A percentile compares a stretch with the other conserved stretches of the same genome.
Evolutionary conservation across 2,113 vertebrate species (phyloP).

Genomic region (Ciconia maguari): DNA sequence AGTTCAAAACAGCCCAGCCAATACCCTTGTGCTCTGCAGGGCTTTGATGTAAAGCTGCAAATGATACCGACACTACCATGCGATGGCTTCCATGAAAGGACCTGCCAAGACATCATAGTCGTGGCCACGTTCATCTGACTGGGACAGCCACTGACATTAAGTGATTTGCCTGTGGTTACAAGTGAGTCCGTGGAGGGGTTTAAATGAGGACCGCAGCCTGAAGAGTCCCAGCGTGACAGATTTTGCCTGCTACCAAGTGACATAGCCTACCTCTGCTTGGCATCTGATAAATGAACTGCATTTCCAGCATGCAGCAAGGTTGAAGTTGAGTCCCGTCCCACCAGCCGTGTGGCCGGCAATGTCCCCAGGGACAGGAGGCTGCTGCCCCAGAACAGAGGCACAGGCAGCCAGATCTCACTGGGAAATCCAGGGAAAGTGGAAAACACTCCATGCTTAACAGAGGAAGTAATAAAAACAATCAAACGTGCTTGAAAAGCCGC

Average conservation of each 20-base stretch:
- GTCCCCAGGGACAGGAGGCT: neutral
- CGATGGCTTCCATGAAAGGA: neutral
- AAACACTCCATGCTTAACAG: neutral
- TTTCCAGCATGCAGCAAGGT: neutral
- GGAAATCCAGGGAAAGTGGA: neutral
- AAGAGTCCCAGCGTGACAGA: neutral
- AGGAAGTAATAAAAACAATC: neutral
- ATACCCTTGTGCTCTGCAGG: neutral
- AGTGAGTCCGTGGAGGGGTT: neutral
- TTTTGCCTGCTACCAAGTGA: neutral
- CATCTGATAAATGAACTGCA: neutral
- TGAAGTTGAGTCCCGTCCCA: neutral
- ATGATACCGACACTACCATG: neutral
- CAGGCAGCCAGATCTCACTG: fast-evolving
- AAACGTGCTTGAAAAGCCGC: neutral
- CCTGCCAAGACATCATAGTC: neutral
- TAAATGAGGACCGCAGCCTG: neutral
- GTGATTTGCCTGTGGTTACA: neutral
- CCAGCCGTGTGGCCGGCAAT: fast-evolving
- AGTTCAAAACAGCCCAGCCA: neutral
- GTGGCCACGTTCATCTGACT: neutral
- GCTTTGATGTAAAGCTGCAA: neutral
- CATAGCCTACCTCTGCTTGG: neutral
- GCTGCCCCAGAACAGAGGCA: neutral
- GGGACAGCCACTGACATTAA: neutral